Conservation (phyloP, 2,888 invertebrate species). For the Polydrusus tereticollis region DNA sequence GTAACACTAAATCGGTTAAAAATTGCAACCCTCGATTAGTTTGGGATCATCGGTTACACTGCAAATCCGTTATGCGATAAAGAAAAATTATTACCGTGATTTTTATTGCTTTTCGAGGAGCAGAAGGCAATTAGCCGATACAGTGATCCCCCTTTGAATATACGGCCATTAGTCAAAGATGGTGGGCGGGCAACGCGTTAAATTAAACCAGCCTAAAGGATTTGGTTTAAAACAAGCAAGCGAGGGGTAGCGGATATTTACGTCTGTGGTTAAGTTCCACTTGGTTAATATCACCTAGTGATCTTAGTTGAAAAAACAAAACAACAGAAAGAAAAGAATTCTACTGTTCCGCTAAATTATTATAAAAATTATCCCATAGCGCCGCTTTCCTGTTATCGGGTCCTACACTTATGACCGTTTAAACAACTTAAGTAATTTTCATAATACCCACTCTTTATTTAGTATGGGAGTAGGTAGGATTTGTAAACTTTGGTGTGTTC, state of each 20-base stretch:
- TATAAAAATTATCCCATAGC: too few species aligned
- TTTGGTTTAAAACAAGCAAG: slow-evolving; percentile 22
- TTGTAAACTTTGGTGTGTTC: too few species aligned
- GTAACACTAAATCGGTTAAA: slow-evolving; percentile 29
- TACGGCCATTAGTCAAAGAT: slow-evolving; percentile 44
- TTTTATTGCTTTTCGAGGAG: slow-evolving; percentile 47
- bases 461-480: too few species aligned
- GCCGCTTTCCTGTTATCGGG: too few species aligned
- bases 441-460: too few species aligned
- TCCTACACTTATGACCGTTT: too few species aligned
- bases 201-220: slow-evolving; percentile 41
- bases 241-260: neutral
- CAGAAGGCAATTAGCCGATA: slow-evolving; percentile 46
- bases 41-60: slow-evolving; percentile 41
- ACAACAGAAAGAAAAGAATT: too few species aligned
- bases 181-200: slow-evolving; percentile 36
- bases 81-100: slow-evolving; percentile 43
- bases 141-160: slow-evolving; percentile 33
- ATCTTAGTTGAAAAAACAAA: too few species aligned
- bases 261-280: neutral
- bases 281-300: neutral
- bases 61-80: slow-evolving; percentile 32
- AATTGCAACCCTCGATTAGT: slow-evolving; percentile 23
- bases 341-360: too few species aligned
- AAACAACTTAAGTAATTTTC: too few species aligned